Evolutionary conservation across 2,888 invertebrate genomes (phyloP), one percentile per base, ranked within the genome.

Genomic region (Sarcophaga rosellei): DNA sequence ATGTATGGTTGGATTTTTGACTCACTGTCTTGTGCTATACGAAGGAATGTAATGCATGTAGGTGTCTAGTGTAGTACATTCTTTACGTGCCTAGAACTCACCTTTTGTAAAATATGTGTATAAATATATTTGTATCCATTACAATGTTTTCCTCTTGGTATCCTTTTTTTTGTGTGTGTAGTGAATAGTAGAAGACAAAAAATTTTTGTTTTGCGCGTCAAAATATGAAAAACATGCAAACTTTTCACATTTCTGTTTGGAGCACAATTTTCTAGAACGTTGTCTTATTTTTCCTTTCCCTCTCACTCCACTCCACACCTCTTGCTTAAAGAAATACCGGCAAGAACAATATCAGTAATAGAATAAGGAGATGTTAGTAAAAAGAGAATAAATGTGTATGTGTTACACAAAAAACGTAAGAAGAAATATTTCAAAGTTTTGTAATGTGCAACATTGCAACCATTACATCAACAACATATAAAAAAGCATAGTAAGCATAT

Each of bases 221-320:
- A 91, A 91, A 92, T 91, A 91, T 91, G 92, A 92, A 91, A 91
- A 91, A 92, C 91, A 92, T 91, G 90, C 89, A 91, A 91, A 91
- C 90, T 91, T 91, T 91, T 88, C 88, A 89, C 89, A 87, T 79
- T 85, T 78, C 87, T 88, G 69, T 84, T 84, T 79, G 69, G 69
- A 69, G 74, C 74, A 79, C 69, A 84, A 79, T 74, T 84, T 79
- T 75, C 23, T 57, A 59, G 20, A 17, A 47, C 75, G 69, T 74
- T 81, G 81, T 77, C 75, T 75, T 53, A 12, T 53, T 53, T 53
- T 53, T 15, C 53, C 12, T 12, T 35, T 35, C 35, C 8, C 8
- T 35, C 35, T 35, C 35, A 35, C 35, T 35, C 35, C 8, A 35
- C 35, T 63, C 53, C 72, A 35, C 72, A 25, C 45, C 20, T 23